Evolutionary conservation across 2,113 vertebrate species (phyloP), one percentile per base, ranked within the genome.

Genomic region (Ceratotherium simum): DNA sequence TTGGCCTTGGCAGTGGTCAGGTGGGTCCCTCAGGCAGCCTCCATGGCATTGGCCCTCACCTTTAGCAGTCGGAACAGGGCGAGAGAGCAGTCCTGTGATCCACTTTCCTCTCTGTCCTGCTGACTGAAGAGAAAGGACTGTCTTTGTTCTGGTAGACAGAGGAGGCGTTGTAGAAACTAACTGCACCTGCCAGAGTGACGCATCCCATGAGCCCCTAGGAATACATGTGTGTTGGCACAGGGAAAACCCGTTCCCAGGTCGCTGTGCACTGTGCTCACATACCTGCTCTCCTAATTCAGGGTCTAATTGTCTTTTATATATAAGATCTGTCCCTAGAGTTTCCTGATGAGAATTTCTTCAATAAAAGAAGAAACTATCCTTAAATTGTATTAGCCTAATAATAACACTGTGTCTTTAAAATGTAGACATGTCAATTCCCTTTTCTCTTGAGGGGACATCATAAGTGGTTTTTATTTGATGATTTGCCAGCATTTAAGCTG

Each of bases 241-340:
- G 2, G 18, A 27, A 70, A 20, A 21, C 51, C 0, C 64, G 70
- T 56, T 73, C n/a, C 48, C 11, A 0, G 73, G 91, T 95, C n/a
- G 58, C 70, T 92, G 76, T 95, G 42, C 2, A 42, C 90, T 42
- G 90, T n/a, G 2, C 54, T 23, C 94, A 31, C 75, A 20, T 14
- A 1, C 60, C 12, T 6, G 5, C 90, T 31, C 31, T 48, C 92
- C 86, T 93, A 72, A 29, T 12, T 70, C 87, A 75, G n/a, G 58
- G 36, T 64, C 23, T 62, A 17, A 0, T 46, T 46, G 83, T 96
- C 70, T 96, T 95, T 76, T 8, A 0, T 60, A 21, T 87, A 33
- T 62, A 69, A 23, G 1, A 0, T 90, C 54, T 96, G 7, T 69
- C 93, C 96, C 91, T 96, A 62, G 93, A 97, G 95, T 93, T 69